Base-by-base conservation (phyloP, 2,113 vertebrate genomes). In the Dipodomys ordii region DNA sequence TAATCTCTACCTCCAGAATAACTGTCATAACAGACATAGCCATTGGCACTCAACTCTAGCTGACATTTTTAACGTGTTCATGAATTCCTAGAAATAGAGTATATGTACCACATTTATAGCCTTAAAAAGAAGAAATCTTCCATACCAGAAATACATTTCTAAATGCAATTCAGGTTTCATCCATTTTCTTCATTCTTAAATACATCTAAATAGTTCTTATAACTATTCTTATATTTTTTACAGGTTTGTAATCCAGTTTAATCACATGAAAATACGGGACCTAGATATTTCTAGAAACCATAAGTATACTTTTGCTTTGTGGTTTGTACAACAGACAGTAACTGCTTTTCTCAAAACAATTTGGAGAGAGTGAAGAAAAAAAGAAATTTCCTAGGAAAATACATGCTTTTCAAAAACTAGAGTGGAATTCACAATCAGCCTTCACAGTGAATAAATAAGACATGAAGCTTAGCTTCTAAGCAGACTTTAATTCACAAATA, bases 401-500 rank as follows among this genome's bases (percentile, higher is more conserved):
- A 60, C 11, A n/a, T 86, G 44, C 72, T 96, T 90, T 92, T 86
- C 76, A 92, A 83, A 88, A 93, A 49, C 80, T 88, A 57, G 68
- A 89, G 32, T 71, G 90, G 65, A 95, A 62, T 72, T 74, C 32
- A 28, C 62, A 46, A 79, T 12, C 49, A 91, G 62, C 25, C 81
- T 91, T 95, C 83, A 95, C 88, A 95, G 83, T 72, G 46, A 95
- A 46, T 94, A 95, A 95, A 95, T 94, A 91, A 95, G 77, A 90
- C 39, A 74, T 76, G 92, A 91, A 83, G 60, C 93, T 86, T 88
- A 84, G 46, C 83, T 95, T 90, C 73, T 32, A 20, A 79, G 49
- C 9, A 82, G 64, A 69, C 60, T 95, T 94, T 94, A 95, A 91
- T 95, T 91, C 23, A 78, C 81, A 96, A 94, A 90, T 53, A 77